A percentile compares a stretch with the other conserved stretches of the same genome.
These are phyloP conservation scores for Cynopterus sphinx DNA, from an alignment of 2,797 vertebrate genomes.

Conservation along the genomic window DNA sequence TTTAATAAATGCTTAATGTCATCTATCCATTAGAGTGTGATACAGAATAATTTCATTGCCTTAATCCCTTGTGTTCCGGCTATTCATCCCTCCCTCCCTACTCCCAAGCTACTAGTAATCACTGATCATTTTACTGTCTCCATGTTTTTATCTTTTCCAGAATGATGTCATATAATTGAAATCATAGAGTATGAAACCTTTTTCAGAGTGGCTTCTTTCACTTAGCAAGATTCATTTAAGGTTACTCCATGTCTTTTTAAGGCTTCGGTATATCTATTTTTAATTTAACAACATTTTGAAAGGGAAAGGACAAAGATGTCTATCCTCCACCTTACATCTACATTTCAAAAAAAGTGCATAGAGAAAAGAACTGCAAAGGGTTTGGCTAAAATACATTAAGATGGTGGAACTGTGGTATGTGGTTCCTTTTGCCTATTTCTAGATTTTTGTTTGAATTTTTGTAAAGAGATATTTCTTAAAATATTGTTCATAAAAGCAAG, in stretches of 20 bases:
- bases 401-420: not conserved
- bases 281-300: constrained; percentile 6
- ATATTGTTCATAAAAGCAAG: not conserved
- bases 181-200: not conserved
- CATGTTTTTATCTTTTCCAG: not conserved
- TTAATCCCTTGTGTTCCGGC: not conserved
- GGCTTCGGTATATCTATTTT: not conserved
- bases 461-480: not conserved
- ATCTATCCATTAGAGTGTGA: not conserved
- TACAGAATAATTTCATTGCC: not conserved
- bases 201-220: not conserved
- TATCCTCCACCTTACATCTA: not conserved
- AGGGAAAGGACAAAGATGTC: not conserved
- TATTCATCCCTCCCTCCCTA: not conserved
- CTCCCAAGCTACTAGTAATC: not conserved
- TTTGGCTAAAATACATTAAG: not conserved
- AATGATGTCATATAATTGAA: not conserved
- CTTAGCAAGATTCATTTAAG: not conserved
- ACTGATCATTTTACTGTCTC: not conserved
- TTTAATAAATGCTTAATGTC: not conserved
- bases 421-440: not conserved
- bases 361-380: not conserved
- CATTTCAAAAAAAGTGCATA: not conserved
- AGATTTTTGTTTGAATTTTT: not conserved
- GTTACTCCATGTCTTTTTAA: not conserved